Evolutionary conservation across 2,797 vertebrate species (phyloP).

Genomic region (Glossophaga mutica): DNA sequence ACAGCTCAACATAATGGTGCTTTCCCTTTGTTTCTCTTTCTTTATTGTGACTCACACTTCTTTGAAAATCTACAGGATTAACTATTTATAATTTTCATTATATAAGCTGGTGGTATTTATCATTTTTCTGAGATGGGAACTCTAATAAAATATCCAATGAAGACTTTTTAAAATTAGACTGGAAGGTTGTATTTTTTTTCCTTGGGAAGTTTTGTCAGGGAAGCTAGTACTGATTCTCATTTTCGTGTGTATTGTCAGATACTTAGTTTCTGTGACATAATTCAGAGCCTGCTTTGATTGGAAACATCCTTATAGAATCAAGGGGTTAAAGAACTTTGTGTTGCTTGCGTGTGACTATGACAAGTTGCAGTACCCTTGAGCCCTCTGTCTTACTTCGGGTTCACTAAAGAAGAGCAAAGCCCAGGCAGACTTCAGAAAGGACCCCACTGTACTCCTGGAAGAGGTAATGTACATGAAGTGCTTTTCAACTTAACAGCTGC

Average conservation of each 20-base stretch:
- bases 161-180: background rate
- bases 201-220: background rate
- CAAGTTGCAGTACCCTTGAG: conserved; percentile 33
- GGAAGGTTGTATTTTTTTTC: background rate
- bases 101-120: background rate
- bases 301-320: conserved; percentile 9
- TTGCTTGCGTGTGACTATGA: background rate
- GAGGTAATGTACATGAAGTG: background rate
- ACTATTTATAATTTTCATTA: background rate
- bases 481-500: conserved; percentile 25
- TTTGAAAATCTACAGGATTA: background rate
- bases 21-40: background rate
- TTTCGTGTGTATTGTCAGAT: background rate
- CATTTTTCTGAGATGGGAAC: background rate
- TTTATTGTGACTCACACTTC: background rate
- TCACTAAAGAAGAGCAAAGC: conserved; percentile 17
- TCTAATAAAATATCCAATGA: background rate
- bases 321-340: conserved; percentile 13
- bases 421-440: background rate
- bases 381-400: conserved; percentile 9
- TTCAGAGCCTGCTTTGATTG: conserved; percentile 17
- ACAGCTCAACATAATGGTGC: background rate
- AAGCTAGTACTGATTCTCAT: background rate
- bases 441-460: background rate
- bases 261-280: conserved; percentile 3